These are phyloP conservation scores for Pollenia amentaria DNA, from an alignment of 2,888 invertebrate genomes.

Conservation along the genomic window DNA sequence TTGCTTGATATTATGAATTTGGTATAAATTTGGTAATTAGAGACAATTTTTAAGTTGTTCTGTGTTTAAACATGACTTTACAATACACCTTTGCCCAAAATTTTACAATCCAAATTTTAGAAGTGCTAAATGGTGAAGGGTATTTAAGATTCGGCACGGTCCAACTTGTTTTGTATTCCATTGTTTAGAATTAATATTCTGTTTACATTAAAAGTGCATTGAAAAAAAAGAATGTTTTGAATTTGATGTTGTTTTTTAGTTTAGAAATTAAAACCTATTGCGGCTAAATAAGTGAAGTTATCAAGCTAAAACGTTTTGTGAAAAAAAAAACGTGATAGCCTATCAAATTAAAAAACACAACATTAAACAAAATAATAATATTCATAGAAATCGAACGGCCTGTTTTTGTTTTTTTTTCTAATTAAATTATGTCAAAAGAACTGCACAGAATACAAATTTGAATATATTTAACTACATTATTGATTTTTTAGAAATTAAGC, in stretches of 20 bases:
- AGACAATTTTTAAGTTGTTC: too few species aligned
- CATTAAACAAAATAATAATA: constrained; percentile 15
- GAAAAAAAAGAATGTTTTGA: constrained; percentile 19
- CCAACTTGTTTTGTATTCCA: constrained; percentile 6
- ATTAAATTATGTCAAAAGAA: too few species aligned
- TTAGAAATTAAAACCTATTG: constrained; percentile 5
- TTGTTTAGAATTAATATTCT: constrained; percentile 59
- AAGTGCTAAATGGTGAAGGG: too few species aligned
- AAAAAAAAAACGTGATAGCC: constrained; percentile 27
- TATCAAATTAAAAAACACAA: neutral
- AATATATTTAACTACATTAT: too few species aligned
- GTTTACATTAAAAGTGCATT: constrained; percentile 34
- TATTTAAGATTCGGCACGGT: neutral
- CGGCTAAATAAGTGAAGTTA: neutral
- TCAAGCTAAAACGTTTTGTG: neutral
- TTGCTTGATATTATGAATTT: too few species aligned
- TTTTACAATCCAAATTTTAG: too few species aligned
- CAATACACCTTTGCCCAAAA: too few species aligned
- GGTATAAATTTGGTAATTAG: too few species aligned
- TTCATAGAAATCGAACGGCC: neutral
- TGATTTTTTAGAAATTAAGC: too few species aligned
- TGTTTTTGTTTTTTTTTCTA: neutral
- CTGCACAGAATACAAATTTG: too few species aligned
- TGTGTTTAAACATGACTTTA: too few species aligned
- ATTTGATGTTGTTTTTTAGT: constrained; percentile 1